phyloP scores from a whole-genome alignment of 2,888 invertebrate species.

The Melitaea athalia region DNA sequence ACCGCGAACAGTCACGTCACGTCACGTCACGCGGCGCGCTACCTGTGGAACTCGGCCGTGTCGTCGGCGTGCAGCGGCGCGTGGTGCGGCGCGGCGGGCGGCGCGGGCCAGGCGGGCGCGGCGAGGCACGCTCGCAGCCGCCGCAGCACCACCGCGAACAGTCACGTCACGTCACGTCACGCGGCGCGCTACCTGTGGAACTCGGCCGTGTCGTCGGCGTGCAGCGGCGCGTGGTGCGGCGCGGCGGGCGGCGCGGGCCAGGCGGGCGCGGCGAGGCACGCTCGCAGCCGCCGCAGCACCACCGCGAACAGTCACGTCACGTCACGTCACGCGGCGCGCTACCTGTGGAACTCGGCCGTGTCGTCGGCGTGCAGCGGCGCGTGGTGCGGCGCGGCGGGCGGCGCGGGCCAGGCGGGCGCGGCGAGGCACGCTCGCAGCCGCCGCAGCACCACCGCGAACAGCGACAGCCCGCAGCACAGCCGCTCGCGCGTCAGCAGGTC shows the following conservation, averaged over 20 bases:
- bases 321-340: not conserved
- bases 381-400: conserved; percentile 92
- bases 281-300: too few relatives aligned
- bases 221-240: conserved; percentile 1
- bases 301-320: conserved; percentile 60
- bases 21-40: too few relatives aligned
- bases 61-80: conserved; percentile 54
- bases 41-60: conserved; percentile 94
- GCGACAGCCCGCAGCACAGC: conserved; percentile 97
- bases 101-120: too few relatives aligned
- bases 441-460: conserved; percentile 97
- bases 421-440: conserved; percentile 92
- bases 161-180: not conserved
- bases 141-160: too few relatives aligned
- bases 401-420: conserved; percentile 97
- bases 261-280: too few relatives aligned
- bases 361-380: conserved; percentile 98
- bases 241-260: not conserved
- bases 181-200: conserved; percentile 89
- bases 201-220: conserved; percentile 88
- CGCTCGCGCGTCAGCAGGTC: conserved; percentile 98
- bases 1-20: too few relatives aligned
- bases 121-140: too few relatives aligned
- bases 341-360: conserved; percentile 96
- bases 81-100: not conserved